phyloP scores from a whole-genome alignment of 2,113 vertebrate genomes.

The Etia nguti region DNA sequence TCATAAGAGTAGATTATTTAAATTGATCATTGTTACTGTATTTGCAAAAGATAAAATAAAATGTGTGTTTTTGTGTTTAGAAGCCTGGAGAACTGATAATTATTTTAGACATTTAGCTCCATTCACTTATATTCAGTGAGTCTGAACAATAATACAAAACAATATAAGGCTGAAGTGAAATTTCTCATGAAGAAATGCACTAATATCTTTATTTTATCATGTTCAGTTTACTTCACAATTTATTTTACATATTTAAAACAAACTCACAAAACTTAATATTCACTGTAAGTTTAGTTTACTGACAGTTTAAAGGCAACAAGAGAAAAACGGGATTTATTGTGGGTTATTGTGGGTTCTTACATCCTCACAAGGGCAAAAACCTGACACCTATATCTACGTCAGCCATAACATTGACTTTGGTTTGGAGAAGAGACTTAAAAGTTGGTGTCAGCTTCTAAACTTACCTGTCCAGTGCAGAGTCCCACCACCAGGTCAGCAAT shows the following conservation, averaged over 20 bases:
- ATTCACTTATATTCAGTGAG: not conserved
- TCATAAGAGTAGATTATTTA: not conserved
- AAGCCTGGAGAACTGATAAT: fast-evolving
- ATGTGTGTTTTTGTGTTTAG: not conserved
- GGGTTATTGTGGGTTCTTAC: no score
- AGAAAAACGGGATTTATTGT: no score
- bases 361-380: not conserved
- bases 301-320: not conserved
- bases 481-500: conserved; percentile 78
- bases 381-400: not conserved
- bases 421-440: not conserved
- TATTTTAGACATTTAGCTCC: not conserved
- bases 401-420: not conserved
- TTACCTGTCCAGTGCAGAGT: conserved; percentile 79
- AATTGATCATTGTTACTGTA: not conserved
- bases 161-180: not conserved
- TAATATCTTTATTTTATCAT: not conserved
- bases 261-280: not conserved
- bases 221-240: not conserved
- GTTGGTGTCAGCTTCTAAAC: not conserved
- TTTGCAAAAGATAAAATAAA: not conserved
- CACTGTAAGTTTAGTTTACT: not conserved
- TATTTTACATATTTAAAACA: not conserved
- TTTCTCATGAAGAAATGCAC: not conserved
- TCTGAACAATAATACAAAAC: fast-evolving